phyloP scores from a whole-genome alignment of 2,113 vertebrate genomes.

The Zeus faber region DNA sequence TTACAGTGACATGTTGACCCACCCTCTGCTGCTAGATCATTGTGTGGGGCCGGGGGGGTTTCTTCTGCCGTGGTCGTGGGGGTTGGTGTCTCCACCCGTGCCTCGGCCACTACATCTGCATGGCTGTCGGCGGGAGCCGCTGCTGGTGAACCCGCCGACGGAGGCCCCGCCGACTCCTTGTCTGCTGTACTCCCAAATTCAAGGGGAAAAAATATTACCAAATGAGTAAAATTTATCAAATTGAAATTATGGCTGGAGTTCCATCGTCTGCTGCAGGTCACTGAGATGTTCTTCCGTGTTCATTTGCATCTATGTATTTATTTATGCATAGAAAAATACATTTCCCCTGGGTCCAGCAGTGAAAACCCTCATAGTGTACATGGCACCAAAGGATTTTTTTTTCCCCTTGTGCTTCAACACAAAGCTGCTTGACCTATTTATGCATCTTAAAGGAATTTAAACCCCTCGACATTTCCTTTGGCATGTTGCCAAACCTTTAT shows the following conservation, averaged over 20 bases:
- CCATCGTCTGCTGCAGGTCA: no score
- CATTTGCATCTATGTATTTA: neutral
- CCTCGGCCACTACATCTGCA: no score
- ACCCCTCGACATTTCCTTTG: no score
- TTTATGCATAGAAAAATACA: neutral
- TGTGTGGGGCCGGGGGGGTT: conserved; percentile 13
- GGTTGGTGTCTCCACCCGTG: no score
- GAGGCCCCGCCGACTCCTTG: no score
- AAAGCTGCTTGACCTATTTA: neutral
- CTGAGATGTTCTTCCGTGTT: no score
- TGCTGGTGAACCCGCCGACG: conserved; percentile 8
- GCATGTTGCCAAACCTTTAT: conserved; percentile 15
- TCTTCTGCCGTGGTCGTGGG: conserved; percentile 21
- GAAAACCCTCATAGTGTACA: neutral
- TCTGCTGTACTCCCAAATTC: no score
- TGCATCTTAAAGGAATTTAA: neutral
- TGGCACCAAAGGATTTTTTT: neutral
- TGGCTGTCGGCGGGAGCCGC: no score
- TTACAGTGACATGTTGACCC: conserved; percentile 5
- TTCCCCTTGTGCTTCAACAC: neutral
- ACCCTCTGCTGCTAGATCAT: conserved; percentile 42
- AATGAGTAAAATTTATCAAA: no score
- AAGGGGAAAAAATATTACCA: no score
- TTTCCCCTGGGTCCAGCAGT: neutral
- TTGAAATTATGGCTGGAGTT: no score